A percentile compares a stretch with the other conserved stretches of the same genome.
Conservation (phyloP, 2,797 vertebrate genomes). For the Poeciliopsis infans region DNA sequence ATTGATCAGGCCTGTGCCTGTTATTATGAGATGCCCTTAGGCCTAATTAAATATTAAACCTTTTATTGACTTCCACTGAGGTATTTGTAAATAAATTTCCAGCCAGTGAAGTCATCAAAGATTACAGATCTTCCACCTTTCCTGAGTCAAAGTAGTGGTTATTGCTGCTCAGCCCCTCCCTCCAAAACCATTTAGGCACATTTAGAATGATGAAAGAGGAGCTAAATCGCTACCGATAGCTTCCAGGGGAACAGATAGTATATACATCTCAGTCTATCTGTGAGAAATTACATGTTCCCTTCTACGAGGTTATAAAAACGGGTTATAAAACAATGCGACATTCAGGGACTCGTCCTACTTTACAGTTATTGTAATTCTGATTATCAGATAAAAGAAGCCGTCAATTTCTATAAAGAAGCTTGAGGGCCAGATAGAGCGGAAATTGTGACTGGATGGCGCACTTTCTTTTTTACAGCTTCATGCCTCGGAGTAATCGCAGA, state of each 20-base stretch:
- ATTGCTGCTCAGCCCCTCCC: slow-evolving; percentile 64
- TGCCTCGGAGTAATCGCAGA: slow-evolving; percentile 43
- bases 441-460: slow-evolving; percentile 41
- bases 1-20: slow-evolving; percentile 70
- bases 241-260: slow-evolving; percentile 64
- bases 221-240: slow-evolving; percentile 75
- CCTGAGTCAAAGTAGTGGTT: slow-evolving; percentile 73
- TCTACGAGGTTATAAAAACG: slow-evolving; percentile 52
- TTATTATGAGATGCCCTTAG: slow-evolving; percentile 73
- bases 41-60: slow-evolving; percentile 84
- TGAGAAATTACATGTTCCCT: slow-evolving; percentile 55
- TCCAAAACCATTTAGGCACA: slow-evolving; percentile 75
- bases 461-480: slow-evolving; percentile 48
- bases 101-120: slow-evolving; percentile 75
- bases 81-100: slow-evolving; percentile 82
- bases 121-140: slow-evolving; percentile 71
- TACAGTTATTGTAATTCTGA: slow-evolving; percentile 56
- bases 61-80: slow-evolving; percentile 76
- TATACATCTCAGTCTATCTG: slow-evolving; percentile 66
- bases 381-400: slow-evolving; percentile 39
- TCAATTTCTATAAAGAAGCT: slow-evolving; percentile 42
- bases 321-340: slow-evolving; percentile 54
- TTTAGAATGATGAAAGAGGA: slow-evolving; percentile 82
- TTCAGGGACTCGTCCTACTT: slow-evolving; percentile 26
- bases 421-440: slow-evolving; percentile 10